Evolutionary conservation across 2,113 vertebrate genomes (phyloP), one percentile per base, ranked within the genome.

Genomic region (Seriola dumerili): DNA sequence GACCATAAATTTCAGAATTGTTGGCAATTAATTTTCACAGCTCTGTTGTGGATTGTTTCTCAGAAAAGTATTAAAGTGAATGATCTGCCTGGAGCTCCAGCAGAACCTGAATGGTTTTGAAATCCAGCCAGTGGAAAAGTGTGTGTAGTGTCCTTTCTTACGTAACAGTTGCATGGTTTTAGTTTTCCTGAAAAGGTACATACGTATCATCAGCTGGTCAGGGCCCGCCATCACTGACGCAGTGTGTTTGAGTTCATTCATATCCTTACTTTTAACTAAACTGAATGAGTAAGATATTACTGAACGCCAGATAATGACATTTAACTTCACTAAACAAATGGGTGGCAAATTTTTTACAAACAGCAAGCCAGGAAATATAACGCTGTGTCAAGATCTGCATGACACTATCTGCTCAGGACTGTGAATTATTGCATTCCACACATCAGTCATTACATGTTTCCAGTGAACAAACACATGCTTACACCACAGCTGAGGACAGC

Each of bases 61-160:
- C 12, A 64, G 74, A 82, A 83, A 83, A 75, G 67, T 17, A 85
- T 83, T 80, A 81, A 82, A 87, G 38, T 5, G 55, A 75, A 66
- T 55, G 44, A 81, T 81, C 67, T 66, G 52, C 46, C 69, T 81
- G 81, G 57, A 84, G 55, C 50, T 44, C 66, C 67, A 76, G 42
- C 55, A 57, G 59, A 58, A 87, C 54, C 36, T 40, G 46, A 72
- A 63, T 29, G 67, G 78, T 55, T 78, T n/a, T 21, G 38, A 81
- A 83, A 75, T 74, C 4, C 55, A 73, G 66, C 71, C 78, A 57
- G 62, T 74, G 86, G 86, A 90, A 92, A 89, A 82, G 68, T 25
- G 32, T 5, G n/a, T 82, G 59, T 21, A 77, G 19, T 78, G 81
- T 72, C 59, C 21, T 81, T 68, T n/a, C 36, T 85, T 54, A 72